A percentile compares a stretch with the other conserved stretches of the same genome.
Conservation (phyloP, 1,140 invertebrate species). For the Spodoptera frugiperda region DNA sequence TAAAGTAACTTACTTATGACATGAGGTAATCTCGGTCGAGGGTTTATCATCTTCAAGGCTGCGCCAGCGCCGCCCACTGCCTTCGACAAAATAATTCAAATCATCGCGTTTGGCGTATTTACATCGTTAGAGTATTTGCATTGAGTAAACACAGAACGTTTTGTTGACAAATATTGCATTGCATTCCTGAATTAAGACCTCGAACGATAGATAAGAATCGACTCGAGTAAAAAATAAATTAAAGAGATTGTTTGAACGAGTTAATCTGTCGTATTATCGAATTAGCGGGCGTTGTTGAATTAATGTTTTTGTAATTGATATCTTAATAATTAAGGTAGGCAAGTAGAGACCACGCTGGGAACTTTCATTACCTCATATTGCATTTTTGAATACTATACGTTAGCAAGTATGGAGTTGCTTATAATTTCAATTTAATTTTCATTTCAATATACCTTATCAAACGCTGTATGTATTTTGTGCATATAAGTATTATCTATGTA, state of each 20-base stretch:
- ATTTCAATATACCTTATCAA: no score
- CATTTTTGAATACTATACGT: no score
- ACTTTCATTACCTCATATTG: no score
- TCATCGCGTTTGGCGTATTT: not conserved
- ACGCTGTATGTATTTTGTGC: no score
- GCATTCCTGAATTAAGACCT: not conserved
- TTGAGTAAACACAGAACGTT: not conserved
- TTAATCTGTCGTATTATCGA: not conserved
- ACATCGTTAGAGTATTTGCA: slow-evolving; percentile 21
- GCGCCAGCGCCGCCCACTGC: slow-evolving; percentile 40
- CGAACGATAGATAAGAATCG: not conserved
- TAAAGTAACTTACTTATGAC: not conserved
- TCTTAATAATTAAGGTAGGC: no score
- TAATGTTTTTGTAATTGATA: no score
- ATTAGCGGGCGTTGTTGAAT: not conserved
- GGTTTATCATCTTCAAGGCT: slow-evolving; percentile 46
- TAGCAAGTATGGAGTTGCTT: no score
- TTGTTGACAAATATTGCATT: not conserved
- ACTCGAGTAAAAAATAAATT: not conserved
- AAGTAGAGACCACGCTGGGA: no score
- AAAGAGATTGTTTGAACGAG: no score
- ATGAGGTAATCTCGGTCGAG: slow-evolving; percentile 35
- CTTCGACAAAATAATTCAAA: slow-evolving; percentile 18
- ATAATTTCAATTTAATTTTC: no score
- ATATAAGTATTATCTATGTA: no score